These are phyloP conservation scores for Diphyllodes magnificus DNA, from an alignment of 2,113 vertebrate species.

Conservation along the genomic window DNA sequence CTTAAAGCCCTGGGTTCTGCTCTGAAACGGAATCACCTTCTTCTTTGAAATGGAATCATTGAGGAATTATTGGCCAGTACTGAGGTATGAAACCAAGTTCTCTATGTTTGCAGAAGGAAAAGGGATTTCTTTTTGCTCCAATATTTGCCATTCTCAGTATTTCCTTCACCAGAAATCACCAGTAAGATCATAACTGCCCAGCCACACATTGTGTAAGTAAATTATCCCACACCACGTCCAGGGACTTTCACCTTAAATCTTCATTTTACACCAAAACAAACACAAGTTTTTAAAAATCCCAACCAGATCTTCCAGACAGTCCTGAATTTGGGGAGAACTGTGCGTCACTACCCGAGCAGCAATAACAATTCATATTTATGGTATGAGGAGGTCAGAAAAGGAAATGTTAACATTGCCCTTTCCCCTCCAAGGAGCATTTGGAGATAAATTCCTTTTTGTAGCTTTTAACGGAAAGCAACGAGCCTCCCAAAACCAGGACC, in stretches of 20 bases:
- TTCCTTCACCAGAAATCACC: not conserved
- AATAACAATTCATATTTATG: not conserved
- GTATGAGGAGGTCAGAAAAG: not conserved
- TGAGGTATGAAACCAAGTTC: not conserved
- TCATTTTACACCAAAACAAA: not conserved
- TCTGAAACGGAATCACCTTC: not conserved
- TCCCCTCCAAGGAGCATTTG: not conserved
- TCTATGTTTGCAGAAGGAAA: not conserved
- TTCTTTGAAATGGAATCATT: not conserved
- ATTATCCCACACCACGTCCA: not conserved
- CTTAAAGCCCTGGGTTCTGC: not conserved
- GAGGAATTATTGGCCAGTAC: not conserved
- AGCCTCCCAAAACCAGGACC: not conserved
- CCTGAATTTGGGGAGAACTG: not conserved
- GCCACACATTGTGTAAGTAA: fast-evolving
- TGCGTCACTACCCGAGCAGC: fast-evolving
- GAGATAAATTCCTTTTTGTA: not conserved
- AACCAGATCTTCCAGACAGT: not conserved
- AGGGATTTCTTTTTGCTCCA: not conserved
- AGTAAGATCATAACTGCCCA: not conserved
- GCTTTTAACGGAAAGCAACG: not conserved
- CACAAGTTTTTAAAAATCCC: not conserved
- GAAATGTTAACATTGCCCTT: not conserved
- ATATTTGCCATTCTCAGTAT: fast-evolving
- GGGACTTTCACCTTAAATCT: not conserved